Conservation (phyloP, 2,888 invertebrate species). For the Parascotia fuliginaria region DNA sequence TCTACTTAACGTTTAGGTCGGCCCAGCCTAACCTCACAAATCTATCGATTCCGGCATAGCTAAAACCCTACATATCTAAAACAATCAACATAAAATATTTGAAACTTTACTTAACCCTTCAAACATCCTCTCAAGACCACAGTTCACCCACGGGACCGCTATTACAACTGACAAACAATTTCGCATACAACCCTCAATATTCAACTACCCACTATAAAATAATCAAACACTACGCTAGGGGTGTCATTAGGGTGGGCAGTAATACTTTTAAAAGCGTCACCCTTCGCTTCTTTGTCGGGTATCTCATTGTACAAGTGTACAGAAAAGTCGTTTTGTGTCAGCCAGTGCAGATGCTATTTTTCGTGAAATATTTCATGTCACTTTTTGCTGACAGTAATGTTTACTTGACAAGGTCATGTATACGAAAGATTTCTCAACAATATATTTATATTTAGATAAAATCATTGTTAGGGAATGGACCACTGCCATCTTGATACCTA, state of each 20-base stretch:
- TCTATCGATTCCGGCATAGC: no score
- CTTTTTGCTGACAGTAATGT: slow-evolving; percentile 8
- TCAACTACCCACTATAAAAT: slow-evolving; percentile 61
- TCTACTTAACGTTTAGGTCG: no score
- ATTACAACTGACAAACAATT: slow-evolving; percentile 48
- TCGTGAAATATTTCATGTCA: slow-evolving; percentile 35
- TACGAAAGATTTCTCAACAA: neutral
- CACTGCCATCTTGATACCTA: no score
- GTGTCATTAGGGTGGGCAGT: slow-evolving; percentile 59
- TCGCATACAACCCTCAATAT: slow-evolving; percentile 50
- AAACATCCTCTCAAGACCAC: slow-evolving; percentile 3
- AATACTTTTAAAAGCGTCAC: slow-evolving; percentile 83
- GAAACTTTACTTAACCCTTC: slow-evolving; percentile 9
- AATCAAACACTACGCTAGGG: slow-evolving; percentile 63
- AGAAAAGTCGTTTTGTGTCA: slow-evolving; percentile 54
- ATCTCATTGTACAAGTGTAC: slow-evolving; percentile 67
- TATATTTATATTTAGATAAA: no score
- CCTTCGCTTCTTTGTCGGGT: slow-evolving; percentile 67
- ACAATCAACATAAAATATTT: neutral
- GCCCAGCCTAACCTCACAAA: no score
- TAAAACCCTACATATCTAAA: no score
- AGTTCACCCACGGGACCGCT: slow-evolving; percentile 26
- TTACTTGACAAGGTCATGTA: neutral
- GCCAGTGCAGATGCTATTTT: slow-evolving; percentile 46
- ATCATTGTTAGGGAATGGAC: no score